Conservation (phyloP, 2,888 invertebrate genomes). For the Parnassius smintheus region DNA sequence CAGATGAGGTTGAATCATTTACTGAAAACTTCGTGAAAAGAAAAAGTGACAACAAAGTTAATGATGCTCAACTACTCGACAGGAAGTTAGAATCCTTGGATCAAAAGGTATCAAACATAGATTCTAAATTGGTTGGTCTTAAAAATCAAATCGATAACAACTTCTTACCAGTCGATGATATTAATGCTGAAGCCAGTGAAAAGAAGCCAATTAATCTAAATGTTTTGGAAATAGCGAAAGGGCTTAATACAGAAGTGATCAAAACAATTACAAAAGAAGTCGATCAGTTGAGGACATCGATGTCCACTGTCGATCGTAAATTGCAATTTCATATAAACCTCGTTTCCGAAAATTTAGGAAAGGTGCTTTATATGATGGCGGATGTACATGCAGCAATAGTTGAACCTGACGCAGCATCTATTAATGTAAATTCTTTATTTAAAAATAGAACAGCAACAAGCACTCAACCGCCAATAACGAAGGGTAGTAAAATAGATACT, state of each 20-base stretch:
- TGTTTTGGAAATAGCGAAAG: constrained; percentile 90
- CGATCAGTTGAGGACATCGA: constrained; percentile 88
- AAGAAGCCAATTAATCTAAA: constrained; percentile 92
- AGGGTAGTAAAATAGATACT: constrained; percentile 89
- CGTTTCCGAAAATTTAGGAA: constrained; percentile 90
- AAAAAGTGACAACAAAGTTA: constrained; percentile 42
- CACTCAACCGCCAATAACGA: constrained; percentile 79
- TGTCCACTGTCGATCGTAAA: constrained; percentile 89
- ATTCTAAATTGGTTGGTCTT: constrained; percentile 87
- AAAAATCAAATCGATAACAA: constrained; percentile 92
- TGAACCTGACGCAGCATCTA: constrained; percentile 84
- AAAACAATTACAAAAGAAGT: constrained; percentile 91
- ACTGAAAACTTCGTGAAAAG: constrained; percentile 54
- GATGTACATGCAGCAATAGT: constrained; percentile 92
- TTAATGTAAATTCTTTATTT: constrained; percentile 72
- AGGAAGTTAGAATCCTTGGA: constrained; percentile 87
- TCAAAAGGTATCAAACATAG: constrained; percentile 92
- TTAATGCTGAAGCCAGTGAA: constrained; percentile 93
- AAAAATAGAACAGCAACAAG: constrained; percentile 82
- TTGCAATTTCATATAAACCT: constrained; percentile 92
- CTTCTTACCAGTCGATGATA: constrained; percentile 89
- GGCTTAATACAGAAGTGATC: constrained; percentile 90
- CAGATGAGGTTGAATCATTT: constrained; percentile 56
- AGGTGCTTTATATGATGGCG: constrained; percentile 88
- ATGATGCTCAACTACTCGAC: constrained; percentile 79